Conservation (phyloP, 2,888 invertebrate species). For the Agrilus cyanescens region DNA sequence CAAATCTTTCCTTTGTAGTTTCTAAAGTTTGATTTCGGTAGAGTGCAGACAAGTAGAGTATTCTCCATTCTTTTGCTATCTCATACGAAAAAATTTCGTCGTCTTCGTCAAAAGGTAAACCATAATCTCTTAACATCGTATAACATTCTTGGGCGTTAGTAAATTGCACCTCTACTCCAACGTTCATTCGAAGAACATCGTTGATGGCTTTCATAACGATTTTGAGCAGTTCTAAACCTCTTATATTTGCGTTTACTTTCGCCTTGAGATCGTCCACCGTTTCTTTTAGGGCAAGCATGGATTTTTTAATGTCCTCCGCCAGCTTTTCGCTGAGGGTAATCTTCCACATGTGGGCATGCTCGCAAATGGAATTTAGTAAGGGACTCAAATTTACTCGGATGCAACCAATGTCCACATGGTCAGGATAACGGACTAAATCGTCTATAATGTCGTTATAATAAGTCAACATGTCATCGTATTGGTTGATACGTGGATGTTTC, state of each 20-base stretch:
- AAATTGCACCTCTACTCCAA: slow-evolving; percentile 68
- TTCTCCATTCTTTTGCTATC: slow-evolving; percentile 57
- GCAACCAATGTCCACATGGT: slow-evolving; percentile 53
- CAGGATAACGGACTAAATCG: slow-evolving; percentile 36
- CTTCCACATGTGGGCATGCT: slow-evolving; percentile 73
- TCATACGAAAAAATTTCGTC: slow-evolving; percentile 46
- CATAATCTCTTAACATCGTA: slow-evolving; percentile 58
- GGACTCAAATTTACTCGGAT: slow-evolving; percentile 64
- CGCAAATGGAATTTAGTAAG: slow-evolving; percentile 54
- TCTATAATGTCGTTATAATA: slow-evolving; percentile 67
- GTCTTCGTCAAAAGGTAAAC: slow-evolving; percentile 43
- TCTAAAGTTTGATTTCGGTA: slow-evolving; percentile 58
- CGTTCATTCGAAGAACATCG: slow-evolving; percentile 59
- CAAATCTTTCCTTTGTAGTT: slow-evolving; percentile 78
- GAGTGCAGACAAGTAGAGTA: slow-evolving; percentile 53
- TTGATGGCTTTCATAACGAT: slow-evolving; percentile 73
- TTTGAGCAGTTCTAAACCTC: slow-evolving; percentile 70
- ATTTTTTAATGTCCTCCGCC: slow-evolving; percentile 50
- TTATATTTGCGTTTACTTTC: slow-evolving; percentile 65
- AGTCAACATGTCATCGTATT: slow-evolving; percentile 75
- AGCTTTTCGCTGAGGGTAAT: slow-evolving; percentile 58
- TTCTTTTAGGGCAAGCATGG: slow-evolving; percentile 55
- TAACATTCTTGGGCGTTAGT: slow-evolving; percentile 67
- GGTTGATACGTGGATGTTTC: slow-evolving; percentile 47
- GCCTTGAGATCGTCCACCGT: slow-evolving; percentile 48